Base-by-base conservation (phyloP, 1,140 invertebrate genomes). In the Leptinotarsa defecta region DNA sequence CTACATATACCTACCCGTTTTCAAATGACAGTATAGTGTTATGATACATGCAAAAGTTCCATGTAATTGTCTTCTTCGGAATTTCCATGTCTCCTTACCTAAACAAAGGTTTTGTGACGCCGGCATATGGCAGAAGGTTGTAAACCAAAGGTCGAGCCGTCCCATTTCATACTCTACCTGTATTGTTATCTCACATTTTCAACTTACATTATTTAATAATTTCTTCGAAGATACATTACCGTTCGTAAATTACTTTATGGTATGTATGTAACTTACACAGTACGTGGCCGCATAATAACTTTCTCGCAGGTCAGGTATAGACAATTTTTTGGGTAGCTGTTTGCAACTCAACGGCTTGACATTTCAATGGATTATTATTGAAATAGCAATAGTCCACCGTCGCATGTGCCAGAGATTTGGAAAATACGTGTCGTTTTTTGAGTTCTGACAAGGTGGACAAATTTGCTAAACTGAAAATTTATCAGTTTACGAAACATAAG, bases 171-270 rank as follows among this genome's bases (percentile, higher is more conserved):
- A 22, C 15, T 24, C 63, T 20, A 27, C 63, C 64, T 22, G 20
- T 67, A 24, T n/a, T 67, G 27, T 67, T 67, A 67, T 67, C 27
- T 67, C 64, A 67, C 64, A 67, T 67, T 67, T 27, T 67, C 64
- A 67, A 67, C 22, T 67, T 0, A 67, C 22, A 22, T 67, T n/a
- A 67, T 22, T 24, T 22, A 67, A 67, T 67, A 67, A 67, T 34
- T 67, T 70, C 68, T 34, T 52, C 48, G 34, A 70, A 70, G 27
- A 48, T 70, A 48, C 68, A 70, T 48, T 67, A 67, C 64, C 64
- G 27, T 67, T 34, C 13, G 64, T 67, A 67, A 67, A 67, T 67
- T 67, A 67, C 64, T 67, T 67, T 67, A 67, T 67, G 64, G 64
- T 67, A 13, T 67, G 64, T 67, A 67, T 67, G 64, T 67, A 27